Conservation (phyloP, 2,797 vertebrate species). For the Myotis myotis region DNA sequence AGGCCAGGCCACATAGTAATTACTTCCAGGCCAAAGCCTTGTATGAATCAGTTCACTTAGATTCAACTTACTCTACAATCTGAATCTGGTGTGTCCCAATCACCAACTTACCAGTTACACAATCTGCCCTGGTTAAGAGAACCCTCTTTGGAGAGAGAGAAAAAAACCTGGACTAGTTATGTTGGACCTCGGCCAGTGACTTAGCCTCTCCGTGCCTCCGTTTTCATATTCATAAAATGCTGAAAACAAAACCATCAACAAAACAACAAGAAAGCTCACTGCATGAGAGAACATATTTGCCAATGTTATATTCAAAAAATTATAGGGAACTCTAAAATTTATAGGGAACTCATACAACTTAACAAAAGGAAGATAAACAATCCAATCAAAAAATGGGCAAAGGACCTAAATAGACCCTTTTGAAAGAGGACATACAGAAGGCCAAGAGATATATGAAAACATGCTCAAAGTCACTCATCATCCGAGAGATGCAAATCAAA, state of each 20-base stretch:
- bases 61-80: background rate
- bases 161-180: background rate
- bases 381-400: too few species aligned
- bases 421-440: too few species aligned
- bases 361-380: too few species aligned
- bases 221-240: conserved; percentile 31
- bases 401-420: too few species aligned
- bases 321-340: too few species aligned
- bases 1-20: background rate
- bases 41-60: background rate
- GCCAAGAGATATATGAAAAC: too few species aligned
- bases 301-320: too few species aligned
- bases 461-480: too few species aligned
- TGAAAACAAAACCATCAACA: background rate
- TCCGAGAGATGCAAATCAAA: too few species aligned
- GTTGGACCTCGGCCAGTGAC: background rate
- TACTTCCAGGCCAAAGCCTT: background rate
- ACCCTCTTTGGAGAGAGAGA: background rate
- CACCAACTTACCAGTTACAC: background rate
- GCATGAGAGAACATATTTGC: too few species aligned
- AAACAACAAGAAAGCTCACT: too few species aligned
- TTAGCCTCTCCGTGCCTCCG: background rate
- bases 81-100: background rate
- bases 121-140: background rate
- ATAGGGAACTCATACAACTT: too few species aligned